Conservation (phyloP, 2,113 vertebrate species). For the Fulmarus glacialis region DNA sequence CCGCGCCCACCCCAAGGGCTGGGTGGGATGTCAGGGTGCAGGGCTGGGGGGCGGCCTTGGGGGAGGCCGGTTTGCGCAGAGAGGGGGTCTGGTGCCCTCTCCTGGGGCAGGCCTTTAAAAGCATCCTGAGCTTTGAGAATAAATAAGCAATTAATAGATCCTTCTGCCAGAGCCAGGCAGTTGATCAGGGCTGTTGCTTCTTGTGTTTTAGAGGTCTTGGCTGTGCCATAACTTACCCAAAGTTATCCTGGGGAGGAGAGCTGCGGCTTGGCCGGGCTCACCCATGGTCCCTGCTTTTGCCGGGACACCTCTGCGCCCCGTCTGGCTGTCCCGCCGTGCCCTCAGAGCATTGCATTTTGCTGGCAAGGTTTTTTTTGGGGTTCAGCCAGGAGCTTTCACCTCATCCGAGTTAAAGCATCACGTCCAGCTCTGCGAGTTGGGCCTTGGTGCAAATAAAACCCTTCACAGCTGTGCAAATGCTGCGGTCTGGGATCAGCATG, state of each 20-base stretch:
- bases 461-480: neutral
- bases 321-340: neutral
- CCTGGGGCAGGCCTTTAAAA: conserved; percentile 62
- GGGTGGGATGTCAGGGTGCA: neutral
- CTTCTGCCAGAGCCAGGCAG: neutral
- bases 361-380: neutral
- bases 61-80: neutral
- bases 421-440: neutral
- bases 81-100: conserved; percentile 67
- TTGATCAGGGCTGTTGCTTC: neutral
- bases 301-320: neutral
- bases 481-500: neutral
- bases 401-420: neutral
- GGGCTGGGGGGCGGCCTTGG: neutral
- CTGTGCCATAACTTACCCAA: neutral
- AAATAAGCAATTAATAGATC: neutral
- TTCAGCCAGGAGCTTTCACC: neutral
- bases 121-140: conserved; percentile 20
- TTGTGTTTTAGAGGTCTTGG: neutral
- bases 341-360: fast-evolving
- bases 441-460: neutral
- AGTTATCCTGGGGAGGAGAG: neutral
- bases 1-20: fast-evolving
- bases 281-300: fast-evolving
- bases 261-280: neutral